Evolutionary conservation across 2,797 vertebrate genomes (phyloP).

Genomic region (Microctenopoma lineatum): DNA sequence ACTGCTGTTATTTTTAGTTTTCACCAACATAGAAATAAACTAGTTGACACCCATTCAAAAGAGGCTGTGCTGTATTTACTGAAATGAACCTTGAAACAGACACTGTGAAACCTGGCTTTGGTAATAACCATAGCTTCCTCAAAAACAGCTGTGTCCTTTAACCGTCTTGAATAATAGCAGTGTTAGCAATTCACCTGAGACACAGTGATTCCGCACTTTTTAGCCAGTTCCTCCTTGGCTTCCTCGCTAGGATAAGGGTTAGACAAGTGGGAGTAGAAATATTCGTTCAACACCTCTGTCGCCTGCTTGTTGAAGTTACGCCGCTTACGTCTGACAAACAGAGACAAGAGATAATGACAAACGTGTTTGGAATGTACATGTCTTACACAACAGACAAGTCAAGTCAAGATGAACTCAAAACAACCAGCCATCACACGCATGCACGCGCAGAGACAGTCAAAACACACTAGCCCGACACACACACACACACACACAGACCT

Average conservation of each 20-base stretch:
- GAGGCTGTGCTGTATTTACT: background rate
- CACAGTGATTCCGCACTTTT: slow-evolving; percentile 97
- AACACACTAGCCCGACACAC: slow-evolving; percentile 42
- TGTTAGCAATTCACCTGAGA: slow-evolving; percentile 89
- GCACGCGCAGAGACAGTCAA: slow-evolving; percentile 1
- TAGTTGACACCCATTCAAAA: background rate
- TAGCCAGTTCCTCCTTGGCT: slow-evolving; percentile 99
- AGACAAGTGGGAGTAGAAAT: slow-evolving; percentile 99
- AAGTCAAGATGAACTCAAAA: slow-evolving; percentile 3
- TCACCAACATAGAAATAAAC: too few species aligned
- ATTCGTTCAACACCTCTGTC: slow-evolving; percentile 99
- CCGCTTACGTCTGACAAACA: slow-evolving; percentile 90
- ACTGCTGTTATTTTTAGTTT: background rate
- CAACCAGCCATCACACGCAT: background rate
- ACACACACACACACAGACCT: slow-evolving; percentile 77
- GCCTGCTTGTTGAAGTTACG: slow-evolving; percentile 99
- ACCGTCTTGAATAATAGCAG: background rate
- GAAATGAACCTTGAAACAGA: background rate
- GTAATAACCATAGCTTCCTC: background rate
- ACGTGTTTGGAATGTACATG: slow-evolving; percentile 17
- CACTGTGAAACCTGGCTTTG: background rate
- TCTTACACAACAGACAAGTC: slow-evolving; percentile 19
- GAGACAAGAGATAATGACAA: slow-evolving; percentile 34
- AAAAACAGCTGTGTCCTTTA: background rate
- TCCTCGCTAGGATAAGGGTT: slow-evolving; percentile 99